Percentiles rank a stretch among this genome's conserved stretches.
Conservation (phyloP, 2,113 vertebrate species). For the Pogonocichla stellata region DNA sequence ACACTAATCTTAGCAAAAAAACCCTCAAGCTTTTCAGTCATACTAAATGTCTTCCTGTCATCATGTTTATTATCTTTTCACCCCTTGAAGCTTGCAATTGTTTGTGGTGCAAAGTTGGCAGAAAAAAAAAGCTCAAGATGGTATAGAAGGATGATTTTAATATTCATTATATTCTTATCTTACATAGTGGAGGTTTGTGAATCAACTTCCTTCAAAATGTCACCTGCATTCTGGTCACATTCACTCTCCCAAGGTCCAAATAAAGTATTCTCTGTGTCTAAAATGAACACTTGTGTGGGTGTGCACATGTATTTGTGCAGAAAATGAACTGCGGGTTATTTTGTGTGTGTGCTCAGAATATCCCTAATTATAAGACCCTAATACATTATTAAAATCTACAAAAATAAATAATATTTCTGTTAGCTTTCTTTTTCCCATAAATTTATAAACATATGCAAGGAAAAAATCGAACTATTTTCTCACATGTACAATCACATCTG, state of each 20-base stretch:
- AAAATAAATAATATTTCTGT: not conserved
- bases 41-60: not conserved
- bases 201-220: not conserved
- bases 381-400: not conserved
- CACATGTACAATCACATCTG: not conserved
- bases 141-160: not conserved
- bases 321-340: fast-evolving
- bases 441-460: not conserved
- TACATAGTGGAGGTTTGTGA: not conserved
- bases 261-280: not conserved
- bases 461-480: not conserved
- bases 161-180: not conserved
- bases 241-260: not conserved
- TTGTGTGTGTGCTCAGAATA: not conserved
- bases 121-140: not conserved
- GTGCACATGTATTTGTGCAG: not conserved
- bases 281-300: not conserved
- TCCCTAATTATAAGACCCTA: not conserved
- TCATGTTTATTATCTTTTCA: not conserved
- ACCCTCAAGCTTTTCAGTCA: not conserved
- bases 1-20: not conserved
- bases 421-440: not conserved
- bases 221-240: not conserved
- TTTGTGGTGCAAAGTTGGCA: not conserved
- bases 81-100: not conserved